A percentile compares a stretch with the other conserved stretches of the same genome.
These are phyloP conservation scores for Penaeus vannamei DNA, from an alignment of 1,140 invertebrate genomes.

Conservation along the genomic window DNA sequence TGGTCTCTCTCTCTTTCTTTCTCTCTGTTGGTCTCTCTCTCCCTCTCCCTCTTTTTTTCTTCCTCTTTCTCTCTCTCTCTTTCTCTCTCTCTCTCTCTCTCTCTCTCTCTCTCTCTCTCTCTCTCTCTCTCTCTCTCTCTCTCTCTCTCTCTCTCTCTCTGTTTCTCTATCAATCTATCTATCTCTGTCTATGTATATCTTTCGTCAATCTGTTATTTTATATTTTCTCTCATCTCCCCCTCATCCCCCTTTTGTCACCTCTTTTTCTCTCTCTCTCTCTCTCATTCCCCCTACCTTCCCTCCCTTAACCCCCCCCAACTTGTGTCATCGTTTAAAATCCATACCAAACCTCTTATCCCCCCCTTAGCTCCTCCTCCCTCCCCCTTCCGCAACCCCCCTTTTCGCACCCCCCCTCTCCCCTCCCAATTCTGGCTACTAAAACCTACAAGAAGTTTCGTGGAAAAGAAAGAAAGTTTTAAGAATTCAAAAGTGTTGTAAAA, in stretches of 20 bases:
- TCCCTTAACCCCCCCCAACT: not conserved
- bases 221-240: not conserved
- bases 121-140: not conserved
- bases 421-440: not conserved
- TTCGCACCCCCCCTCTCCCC: not conserved
- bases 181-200: too few relatives aligned
- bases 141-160: not conserved
- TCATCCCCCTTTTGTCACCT: not conserved
- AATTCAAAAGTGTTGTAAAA: too few relatives aligned
- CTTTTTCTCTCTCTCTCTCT: not conserved
- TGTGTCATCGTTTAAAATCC: too few relatives aligned
- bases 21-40: not conserved
- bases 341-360: not conserved
- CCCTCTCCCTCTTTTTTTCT: not conserved
- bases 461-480: not conserved
- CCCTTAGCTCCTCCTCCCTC: not conserved
- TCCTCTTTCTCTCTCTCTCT: constrained; percentile 21
- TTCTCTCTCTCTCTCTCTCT: not conserved
- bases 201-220: too few relatives aligned
- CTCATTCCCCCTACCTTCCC: not conserved
- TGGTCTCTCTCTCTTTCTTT: not conserved
- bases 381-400: not conserved
- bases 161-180: too few relatives aligned
- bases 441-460: constrained; percentile 2
- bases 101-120: not conserved